Conservation (phyloP, 2,113 vertebrate species). For the Collichthys lucidus region DNA sequence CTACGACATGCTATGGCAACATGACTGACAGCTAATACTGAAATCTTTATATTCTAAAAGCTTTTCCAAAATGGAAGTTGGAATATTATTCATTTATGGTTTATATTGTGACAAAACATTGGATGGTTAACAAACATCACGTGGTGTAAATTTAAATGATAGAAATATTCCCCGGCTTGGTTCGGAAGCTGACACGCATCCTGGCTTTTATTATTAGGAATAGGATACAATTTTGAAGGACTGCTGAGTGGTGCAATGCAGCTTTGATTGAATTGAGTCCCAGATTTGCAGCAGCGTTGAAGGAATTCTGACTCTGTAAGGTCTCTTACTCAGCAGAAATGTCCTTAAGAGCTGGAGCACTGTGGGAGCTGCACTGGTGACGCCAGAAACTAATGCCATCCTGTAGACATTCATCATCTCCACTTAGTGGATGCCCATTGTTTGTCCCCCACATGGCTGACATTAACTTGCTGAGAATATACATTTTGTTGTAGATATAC, state of each 20-base stretch:
- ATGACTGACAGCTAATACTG: not conserved
- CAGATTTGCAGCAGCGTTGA: constrained; percentile 69
- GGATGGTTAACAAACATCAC: not conserved
- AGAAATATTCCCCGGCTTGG: not conserved
- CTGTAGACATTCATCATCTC: constrained; percentile 47
- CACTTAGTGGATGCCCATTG: constrained; percentile 18
- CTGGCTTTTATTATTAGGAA: constrained; percentile 19
- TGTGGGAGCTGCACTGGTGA: constrained; percentile 49
- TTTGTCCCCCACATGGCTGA: not conserved
- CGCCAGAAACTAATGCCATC: constrained; percentile 48
- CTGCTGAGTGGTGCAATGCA: constrained; percentile 78
- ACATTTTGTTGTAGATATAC: constrained; percentile 17
- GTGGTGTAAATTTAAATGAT: not conserved
- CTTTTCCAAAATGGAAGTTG: not conserved
- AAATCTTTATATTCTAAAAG: not conserved
- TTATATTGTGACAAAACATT: constrained; percentile 3
- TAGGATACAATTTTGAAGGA: constrained; percentile 24
- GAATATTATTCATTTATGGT: not conserved
- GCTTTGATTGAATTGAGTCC: constrained; percentile 73
- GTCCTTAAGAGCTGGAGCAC: constrained; percentile 59
- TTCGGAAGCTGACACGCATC: not conserved
- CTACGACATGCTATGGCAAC: not conserved
- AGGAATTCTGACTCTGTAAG: constrained; percentile 62
- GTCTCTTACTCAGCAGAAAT: constrained; percentile 77
- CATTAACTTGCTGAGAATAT: constrained; percentile 29